These are phyloP conservation scores for Sinella curviseta DNA, from an alignment of 1,140 invertebrate genomes.

Conservation along the genomic window DNA sequence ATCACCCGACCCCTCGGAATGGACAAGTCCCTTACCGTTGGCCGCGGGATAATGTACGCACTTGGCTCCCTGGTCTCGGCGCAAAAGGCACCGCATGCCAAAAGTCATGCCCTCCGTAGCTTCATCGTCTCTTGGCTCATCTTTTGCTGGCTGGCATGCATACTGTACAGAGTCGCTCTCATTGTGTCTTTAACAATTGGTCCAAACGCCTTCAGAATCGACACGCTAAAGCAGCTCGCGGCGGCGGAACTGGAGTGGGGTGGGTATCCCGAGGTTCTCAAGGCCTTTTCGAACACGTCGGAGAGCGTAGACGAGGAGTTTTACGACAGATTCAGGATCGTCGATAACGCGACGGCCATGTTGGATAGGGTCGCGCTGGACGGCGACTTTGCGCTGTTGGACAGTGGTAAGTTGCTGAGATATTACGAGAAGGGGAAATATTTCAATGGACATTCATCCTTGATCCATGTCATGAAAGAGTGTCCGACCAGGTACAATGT, in stretches of 20 bases:
- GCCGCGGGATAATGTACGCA: too few relatives aligned
- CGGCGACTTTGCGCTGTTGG: constrained; percentile 45
- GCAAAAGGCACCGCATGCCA: too few relatives aligned
- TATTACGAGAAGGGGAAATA: constrained; percentile 44
- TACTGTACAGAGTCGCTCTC: constrained; percentile 46
- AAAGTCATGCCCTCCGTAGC: constrained; percentile 39
- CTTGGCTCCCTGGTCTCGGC: too few relatives aligned
- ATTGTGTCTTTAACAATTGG: constrained; percentile 46
- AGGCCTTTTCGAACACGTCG: constrained; percentile 39
- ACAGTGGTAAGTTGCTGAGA: constrained; percentile 42
- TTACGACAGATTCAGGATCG: constrained; percentile 36
- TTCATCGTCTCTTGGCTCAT: constrained; percentile 47
- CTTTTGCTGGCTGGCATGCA: constrained; percentile 45
- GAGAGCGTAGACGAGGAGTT: constrained; percentile 34
- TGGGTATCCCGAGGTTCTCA: constrained; percentile 45
- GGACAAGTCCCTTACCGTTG: constrained; percentile 42
- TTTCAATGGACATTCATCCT: constrained; percentile 43
- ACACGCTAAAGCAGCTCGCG: constrained; percentile 35
- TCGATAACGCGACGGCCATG: constrained; percentile 31
- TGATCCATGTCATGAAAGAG: constrained; percentile 44
- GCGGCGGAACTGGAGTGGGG: constrained; percentile 35
- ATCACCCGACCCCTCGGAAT: constrained; percentile 43
- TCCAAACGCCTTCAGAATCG: constrained; percentile 42
- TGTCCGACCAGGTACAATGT: constrained; percentile 46
- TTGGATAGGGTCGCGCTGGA: constrained; percentile 40